These are phyloP conservation scores for Vespertilio murinus DNA, from an alignment of 2,797 vertebrate genomes.

Conservation along the genomic window DNA sequence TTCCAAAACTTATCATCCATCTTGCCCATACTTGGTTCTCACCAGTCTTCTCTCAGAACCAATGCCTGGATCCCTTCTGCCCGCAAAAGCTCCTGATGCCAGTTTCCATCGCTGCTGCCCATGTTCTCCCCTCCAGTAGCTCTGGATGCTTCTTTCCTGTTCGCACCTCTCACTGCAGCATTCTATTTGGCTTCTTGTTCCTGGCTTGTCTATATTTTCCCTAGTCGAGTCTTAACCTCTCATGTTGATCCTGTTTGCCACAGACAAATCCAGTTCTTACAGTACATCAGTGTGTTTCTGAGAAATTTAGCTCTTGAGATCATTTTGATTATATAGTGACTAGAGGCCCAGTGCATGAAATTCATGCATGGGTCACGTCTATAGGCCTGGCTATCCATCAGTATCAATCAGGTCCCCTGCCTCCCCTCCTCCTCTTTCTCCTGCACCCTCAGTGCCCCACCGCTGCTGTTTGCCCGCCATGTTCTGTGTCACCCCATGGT, in stretches of 20 bases:
- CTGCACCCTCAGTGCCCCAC: no score
- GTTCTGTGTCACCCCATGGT: no score
- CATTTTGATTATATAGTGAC: background rate
- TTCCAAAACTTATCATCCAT: background rate
- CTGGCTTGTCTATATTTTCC: background rate
- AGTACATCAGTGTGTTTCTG: background rate
- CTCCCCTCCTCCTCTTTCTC: no score
- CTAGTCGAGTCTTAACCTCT: background rate
- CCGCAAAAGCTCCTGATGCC: no score
- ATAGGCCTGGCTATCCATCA: no score
- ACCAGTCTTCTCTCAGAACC: background rate
- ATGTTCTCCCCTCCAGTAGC: background rate
- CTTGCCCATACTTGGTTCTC: background rate
- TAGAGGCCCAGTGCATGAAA: no score
- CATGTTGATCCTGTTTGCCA: background rate
- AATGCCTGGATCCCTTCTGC: background rate
- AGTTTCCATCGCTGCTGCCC: rapidly evolving
- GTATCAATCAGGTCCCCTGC: no score
- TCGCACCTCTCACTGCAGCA: background rate
- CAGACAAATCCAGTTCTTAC: background rate
- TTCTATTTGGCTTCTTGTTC: background rate
- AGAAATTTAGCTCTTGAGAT: background rate
- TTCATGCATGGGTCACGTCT: no score
- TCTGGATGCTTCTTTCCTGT: background rate
- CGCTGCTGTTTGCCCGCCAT: no score